phyloP scores from a whole-genome alignment of 1,140 invertebrate species.

The Zaprionus kolodkinae region DNA sequence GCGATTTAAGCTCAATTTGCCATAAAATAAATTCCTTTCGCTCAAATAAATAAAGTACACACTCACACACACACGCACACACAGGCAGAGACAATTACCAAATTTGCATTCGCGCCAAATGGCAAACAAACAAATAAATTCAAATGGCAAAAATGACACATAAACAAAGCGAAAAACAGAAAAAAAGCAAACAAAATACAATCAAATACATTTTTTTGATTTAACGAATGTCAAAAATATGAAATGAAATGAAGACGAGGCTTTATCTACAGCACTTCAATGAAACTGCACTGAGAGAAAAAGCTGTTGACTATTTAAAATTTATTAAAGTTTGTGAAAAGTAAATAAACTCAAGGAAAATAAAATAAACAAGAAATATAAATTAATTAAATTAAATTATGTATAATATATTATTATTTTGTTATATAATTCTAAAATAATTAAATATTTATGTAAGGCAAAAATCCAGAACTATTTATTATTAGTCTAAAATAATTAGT shows the following conservation, averaged over 20 bases:
- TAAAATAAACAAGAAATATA: background rate
- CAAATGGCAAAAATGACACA: slow-evolving; percentile 72
- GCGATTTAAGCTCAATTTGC: slow-evolving; percentile 56
- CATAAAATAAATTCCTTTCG: slow-evolving; percentile 65
- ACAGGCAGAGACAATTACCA: slow-evolving; percentile 62
- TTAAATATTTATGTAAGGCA: background rate
- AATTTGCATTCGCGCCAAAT: slow-evolving; percentile 77
- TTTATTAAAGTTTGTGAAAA: background rate
- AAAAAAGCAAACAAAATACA: slow-evolving; percentile 5
- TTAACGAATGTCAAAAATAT: slow-evolving; percentile 78
- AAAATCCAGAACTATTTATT: too few species aligned
- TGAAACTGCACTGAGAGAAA: slow-evolving; percentile 49
- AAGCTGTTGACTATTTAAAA: background rate
- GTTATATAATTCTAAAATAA: too few species aligned
- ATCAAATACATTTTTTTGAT: slow-evolving; percentile 66
- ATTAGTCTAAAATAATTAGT: too few species aligned
- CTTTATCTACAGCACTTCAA: slow-evolving; percentile 66
- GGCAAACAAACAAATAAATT: slow-evolving; percentile 81
- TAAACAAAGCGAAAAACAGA: slow-evolving; percentile 53
- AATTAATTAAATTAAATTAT: background rate
- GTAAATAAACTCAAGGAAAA: background rate
- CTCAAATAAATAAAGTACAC: slow-evolving; percentile 60
- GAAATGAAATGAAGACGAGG: slow-evolving; percentile 71
- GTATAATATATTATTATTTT: too few species aligned
- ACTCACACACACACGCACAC: slow-evolving; percentile 15